Conservation (phyloP, 1,140 invertebrate genomes). For the Drosophila lacertosa region DNA sequence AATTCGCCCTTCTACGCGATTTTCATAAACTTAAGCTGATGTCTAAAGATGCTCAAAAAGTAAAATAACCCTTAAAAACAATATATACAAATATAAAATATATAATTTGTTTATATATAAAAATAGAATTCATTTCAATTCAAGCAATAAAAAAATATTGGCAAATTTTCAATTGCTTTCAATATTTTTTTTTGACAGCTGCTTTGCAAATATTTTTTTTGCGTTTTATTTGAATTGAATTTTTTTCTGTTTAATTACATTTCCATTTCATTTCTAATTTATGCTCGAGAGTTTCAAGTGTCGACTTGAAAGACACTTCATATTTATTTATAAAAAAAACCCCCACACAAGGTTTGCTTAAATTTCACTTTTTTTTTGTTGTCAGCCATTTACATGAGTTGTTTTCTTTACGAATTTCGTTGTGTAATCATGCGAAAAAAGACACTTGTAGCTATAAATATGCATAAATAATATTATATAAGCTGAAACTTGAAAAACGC, state of each 20-base stretch:
- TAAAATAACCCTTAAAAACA: too few species aligned
- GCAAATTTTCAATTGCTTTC: not conserved
- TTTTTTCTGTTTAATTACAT: conserved; percentile 42
- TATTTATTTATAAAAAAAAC: conserved; percentile 6
- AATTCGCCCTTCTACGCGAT: too few species aligned
- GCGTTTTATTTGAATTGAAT: conserved; percentile 19
- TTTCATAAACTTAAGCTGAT: too few species aligned
- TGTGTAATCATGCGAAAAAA: conserved; percentile 55
- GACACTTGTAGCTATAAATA: conserved; percentile 50
- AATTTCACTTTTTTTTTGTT: conserved; percentile 64
- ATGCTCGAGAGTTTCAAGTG: conserved; percentile 23
- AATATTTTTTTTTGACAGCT: conserved; percentile 24
- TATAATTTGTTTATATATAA: too few species aligned
- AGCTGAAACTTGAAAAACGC: conserved; percentile 9
- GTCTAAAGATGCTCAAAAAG: too few species aligned
- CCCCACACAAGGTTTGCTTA: conserved; percentile 27
- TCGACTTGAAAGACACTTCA: not conserved
- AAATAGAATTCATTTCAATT: too few species aligned
- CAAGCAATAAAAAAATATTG: not conserved
- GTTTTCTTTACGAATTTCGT: conserved; percentile 32
- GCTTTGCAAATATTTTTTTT: conserved; percentile 1
- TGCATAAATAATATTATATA: conserved; percentile 22
- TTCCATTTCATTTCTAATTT: conserved; percentile 49
- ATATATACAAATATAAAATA: too few species aligned
- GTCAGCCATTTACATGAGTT: conserved; percentile 39